These are phyloP conservation scores for Nasonia giraulti DNA, from an alignment of 1,140 invertebrate species.

Conservation along the genomic window DNA sequence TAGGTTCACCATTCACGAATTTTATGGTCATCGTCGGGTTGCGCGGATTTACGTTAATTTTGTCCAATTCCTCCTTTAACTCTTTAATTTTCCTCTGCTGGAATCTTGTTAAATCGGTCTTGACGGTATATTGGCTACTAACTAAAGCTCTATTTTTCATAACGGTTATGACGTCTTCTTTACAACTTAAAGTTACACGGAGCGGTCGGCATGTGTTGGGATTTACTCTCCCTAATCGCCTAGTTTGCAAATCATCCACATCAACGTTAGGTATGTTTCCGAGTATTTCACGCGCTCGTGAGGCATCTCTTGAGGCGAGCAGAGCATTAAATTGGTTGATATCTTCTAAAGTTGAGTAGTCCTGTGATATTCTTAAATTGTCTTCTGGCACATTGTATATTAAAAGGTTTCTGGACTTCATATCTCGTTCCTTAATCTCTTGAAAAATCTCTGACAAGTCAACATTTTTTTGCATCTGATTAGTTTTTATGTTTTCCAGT, in stretches of 20 bases:
- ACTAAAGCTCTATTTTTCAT: slow-evolving; percentile 37
- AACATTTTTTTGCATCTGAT: background rate
- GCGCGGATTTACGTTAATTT: background rate
- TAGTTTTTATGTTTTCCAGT: slow-evolving; percentile 25
- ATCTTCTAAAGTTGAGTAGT: slow-evolving; percentile 46
- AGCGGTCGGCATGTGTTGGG: slow-evolving; percentile 23
- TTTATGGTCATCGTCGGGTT: slow-evolving; percentile 37
- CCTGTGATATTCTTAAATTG: slow-evolving; percentile 40
- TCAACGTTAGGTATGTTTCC: slow-evolving; percentile 30
- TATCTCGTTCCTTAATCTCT: slow-evolving; percentile 36
- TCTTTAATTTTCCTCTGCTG: slow-evolving; percentile 37
- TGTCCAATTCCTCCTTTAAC: slow-evolving; percentile 29
- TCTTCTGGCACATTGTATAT: slow-evolving; percentile 47
- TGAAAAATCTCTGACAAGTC: slow-evolving; percentile 20
- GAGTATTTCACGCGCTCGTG: slow-evolving; percentile 37
- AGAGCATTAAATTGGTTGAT: slow-evolving; percentile 45
- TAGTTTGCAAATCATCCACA: slow-evolving; percentile 34
- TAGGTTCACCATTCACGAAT: slow-evolving; percentile 43
- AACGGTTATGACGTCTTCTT: slow-evolving; percentile 21
- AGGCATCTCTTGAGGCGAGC: slow-evolving; percentile 28
- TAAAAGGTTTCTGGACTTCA: slow-evolving; percentile 37
- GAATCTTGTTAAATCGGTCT: slow-evolving; percentile 42
- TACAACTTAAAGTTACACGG: slow-evolving; percentile 31
- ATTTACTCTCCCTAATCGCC: slow-evolving; percentile 25
- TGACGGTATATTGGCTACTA: slow-evolving; percentile 26